Conservation (phyloP, 2,113 vertebrate genomes). For the Atlantisia rogersi region DNA sequence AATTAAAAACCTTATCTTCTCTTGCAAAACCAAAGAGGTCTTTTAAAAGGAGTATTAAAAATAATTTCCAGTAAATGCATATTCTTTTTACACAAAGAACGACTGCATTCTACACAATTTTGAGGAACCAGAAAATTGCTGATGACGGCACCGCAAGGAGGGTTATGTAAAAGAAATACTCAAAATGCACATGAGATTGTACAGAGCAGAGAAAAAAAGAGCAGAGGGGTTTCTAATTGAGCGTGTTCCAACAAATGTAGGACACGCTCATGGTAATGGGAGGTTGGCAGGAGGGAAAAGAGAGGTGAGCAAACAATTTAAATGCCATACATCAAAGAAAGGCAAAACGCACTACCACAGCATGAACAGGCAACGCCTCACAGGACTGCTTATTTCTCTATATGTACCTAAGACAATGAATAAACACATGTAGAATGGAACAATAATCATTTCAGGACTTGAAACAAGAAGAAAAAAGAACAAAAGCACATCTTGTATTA, state of each 20-base stretch:
- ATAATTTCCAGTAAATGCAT: accelerated
- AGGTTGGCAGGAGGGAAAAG: neutral
- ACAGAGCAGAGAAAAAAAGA: neutral
- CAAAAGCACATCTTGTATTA: neutral
- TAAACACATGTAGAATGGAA: neutral
- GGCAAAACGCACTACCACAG: neutral
- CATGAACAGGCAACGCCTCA: neutral
- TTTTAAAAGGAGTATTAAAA: neutral
- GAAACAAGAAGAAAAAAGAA: neutral
- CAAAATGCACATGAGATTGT: neutral
- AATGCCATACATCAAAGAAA: slow-evolving; percentile 40
- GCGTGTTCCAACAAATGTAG: slow-evolving; percentile 19
- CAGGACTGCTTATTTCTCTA: neutral
- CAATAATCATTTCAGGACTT: neutral
- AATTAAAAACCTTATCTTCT: neutral
- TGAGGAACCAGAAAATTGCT: neutral
- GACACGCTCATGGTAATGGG: neutral
- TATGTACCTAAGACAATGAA: neutral
- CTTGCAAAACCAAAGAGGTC: neutral
- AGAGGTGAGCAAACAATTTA: slow-evolving; percentile 46
- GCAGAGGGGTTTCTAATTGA: neutral
- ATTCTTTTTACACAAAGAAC: neutral
- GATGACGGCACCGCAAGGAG: neutral
- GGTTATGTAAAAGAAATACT: neutral
- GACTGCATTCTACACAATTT: neutral